A percentile compares a stretch with the other conserved stretches of the same genome.
phyloP scores from a whole-genome alignment of 2,797 vertebrate species.

The Dendrocincla fuliginosa region DNA sequence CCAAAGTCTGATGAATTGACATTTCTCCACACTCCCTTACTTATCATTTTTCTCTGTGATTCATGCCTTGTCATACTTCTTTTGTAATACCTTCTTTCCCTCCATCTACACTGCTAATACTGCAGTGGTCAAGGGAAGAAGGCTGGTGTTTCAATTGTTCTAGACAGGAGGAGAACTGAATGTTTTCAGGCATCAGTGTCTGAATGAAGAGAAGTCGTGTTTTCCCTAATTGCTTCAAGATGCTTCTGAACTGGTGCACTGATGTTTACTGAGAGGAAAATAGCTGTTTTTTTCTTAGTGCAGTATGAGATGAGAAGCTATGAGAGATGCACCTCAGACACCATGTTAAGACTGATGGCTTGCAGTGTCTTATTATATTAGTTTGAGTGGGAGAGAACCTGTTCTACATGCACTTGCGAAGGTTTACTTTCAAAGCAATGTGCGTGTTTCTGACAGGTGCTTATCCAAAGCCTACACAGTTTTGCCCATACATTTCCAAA shows the following conservation, averaged over 20 bases:
- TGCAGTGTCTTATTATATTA: background rate
- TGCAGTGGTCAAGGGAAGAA: background rate
- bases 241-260: background rate
- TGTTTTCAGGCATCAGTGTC: background rate
- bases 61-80: background rate
- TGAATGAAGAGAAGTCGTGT: background rate
- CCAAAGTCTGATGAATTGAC: background rate
- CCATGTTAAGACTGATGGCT: background rate
- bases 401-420: background rate
- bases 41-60: background rate
- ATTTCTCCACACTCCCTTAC: background rate
- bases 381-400: background rate
- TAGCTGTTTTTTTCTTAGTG: background rate
- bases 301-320: background rate
- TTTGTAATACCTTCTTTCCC: background rate
- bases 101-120: background rate
- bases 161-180: background rate
- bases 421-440: background rate
- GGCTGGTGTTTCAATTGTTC: background rate
- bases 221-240: background rate
- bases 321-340: background rate
- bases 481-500: background rate
- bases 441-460: background rate
- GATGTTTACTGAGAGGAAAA: background rate
- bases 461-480: background rate